Evolutionary conservation across 2,797 vertebrate species (phyloP).

Genomic region (Periparus ater): DNA sequence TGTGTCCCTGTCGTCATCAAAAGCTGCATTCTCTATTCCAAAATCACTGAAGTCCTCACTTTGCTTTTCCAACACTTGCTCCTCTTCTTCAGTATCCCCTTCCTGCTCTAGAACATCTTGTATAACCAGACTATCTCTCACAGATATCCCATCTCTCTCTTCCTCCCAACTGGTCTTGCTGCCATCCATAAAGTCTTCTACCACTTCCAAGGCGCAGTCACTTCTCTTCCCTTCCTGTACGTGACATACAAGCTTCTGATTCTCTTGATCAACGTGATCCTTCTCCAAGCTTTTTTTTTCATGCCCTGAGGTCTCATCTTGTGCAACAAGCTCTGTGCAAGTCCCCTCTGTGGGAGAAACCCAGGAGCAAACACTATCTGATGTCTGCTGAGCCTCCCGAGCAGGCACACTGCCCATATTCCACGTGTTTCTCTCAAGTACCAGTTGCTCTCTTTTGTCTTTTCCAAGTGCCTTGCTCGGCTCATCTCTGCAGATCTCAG

Average conservation of each 20-base stretch:
- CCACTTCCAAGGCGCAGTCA: background rate
- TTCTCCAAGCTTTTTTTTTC: slow-evolving; percentile 73
- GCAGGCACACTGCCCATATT: background rate
- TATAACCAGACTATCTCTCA: background rate
- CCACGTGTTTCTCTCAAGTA: background rate
- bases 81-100: slow-evolving; percentile 66
- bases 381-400: slow-evolving; percentile 49
- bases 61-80: slow-evolving; percentile 71
- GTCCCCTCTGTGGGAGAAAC: slow-evolving; percentile 72
- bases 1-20: slow-evolving; percentile 86
- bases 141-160: background rate
- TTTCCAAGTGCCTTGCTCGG: background rate
- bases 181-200: background rate
- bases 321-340: slow-evolving; percentile 81
- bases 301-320: slow-evolving; percentile 85
- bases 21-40: slow-evolving; percentile 91
- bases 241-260: background rate
- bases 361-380: slow-evolving; percentile 24
- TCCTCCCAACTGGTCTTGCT: background rate
- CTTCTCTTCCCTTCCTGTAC: slow-evolving; percentile 4
- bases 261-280: slow-evolving; percentile 67
- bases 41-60: slow-evolving; percentile 71
- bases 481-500: background rate
- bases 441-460: background rate
- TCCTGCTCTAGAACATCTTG: slow-evolving; percentile 47